Evolutionary conservation across 2,113 vertebrate genomes (phyloP), one percentile per base, ranked within the genome.

Genomic region (Phaetusa simplex): DNA sequence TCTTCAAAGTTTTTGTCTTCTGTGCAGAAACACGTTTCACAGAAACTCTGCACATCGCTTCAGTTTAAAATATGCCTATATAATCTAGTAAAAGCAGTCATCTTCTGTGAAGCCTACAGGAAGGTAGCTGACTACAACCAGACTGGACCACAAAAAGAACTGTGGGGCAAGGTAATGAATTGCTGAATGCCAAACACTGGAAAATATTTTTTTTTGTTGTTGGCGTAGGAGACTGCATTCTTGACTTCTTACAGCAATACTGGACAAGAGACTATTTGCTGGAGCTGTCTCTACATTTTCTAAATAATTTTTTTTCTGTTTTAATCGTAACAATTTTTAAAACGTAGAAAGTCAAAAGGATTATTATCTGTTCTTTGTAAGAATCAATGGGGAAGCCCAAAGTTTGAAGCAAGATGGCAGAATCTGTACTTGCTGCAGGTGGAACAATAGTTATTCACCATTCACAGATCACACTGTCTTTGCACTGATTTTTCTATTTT

Each of bases 401-500:
- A 52, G 59, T 21, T 38, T 67, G 62, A 71, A 79, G 40, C 32
- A 74, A 61, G 36, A 22, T 66, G 64, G 52, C 55, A 87, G 55
- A 80, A 40, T 42, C 82, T 67, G 19, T 42, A 30, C 47, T 74
- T 80, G 61, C 52, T 56, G 20, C 29, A 72, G 70, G 40, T 76
- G 18, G 34, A 93, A 73, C 58, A 27, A 15, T 26, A 50, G 43
- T 45, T 65, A 26, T 53, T 92, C 16, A 14, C 26, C 23, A 17
- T 47, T 65, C 27, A 23, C 45, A 55, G 58, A 53, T 53, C 40
- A 14, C 18, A 14, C 36, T 12, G 82, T 78, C 71, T 88, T 64
- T 86, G 79, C 72, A 78, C 56, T 72, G 18, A 42, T 85, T 85
- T 82, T 90, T 62, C 72, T 93, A 8, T 91, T 97, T 97, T 96